These are phyloP conservation scores for Maniola hyperantus DNA, from an alignment of 2,888 invertebrate genomes.

Conservation along the genomic window DNA sequence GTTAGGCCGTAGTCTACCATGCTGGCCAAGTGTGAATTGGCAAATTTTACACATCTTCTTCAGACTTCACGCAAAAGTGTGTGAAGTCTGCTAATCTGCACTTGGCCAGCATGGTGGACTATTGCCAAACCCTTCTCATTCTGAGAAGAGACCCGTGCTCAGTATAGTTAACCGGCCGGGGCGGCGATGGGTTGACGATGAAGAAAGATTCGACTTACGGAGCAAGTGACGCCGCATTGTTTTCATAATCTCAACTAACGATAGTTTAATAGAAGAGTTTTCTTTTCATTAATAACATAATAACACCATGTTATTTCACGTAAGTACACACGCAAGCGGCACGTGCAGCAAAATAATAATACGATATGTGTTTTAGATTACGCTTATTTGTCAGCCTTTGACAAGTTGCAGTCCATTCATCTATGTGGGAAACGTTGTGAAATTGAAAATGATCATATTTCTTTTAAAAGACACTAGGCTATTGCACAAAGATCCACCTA, in stretches of 20 bases:
- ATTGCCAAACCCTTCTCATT: too few relatives aligned
- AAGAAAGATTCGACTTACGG: background rate
- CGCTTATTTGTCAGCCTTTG: conserved; percentile 73
- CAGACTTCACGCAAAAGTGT: too few relatives aligned
- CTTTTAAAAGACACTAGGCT: conserved; percentile 78
- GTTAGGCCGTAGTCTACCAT: too few relatives aligned
- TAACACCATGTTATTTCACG: conserved; percentile 57
- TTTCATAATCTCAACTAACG: conserved; percentile 33
- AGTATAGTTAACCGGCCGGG: too few relatives aligned
- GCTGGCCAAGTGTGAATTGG: too few relatives aligned
- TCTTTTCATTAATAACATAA: conserved; percentile 55
- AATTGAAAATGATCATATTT: conserved; percentile 83
- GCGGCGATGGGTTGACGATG: too few relatives aligned
- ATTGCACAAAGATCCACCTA: conserved; percentile 83
- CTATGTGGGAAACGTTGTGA: conserved; percentile 80
- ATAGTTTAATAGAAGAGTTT: conserved; percentile 37
- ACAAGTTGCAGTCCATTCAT: conserved; percentile 66
- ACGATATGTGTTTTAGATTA: conserved; percentile 78
- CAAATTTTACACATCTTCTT: too few relatives aligned
- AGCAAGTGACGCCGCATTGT: conserved; percentile 4
- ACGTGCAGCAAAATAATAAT: conserved; percentile 36
- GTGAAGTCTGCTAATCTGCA: too few relatives aligned
- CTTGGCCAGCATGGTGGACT: too few relatives aligned
- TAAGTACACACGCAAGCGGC: conserved; percentile 46
- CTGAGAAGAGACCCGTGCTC: too few relatives aligned